Conservation (phyloP, 2,888 invertebrate species). For the Melinopterus prodromus region DNA sequence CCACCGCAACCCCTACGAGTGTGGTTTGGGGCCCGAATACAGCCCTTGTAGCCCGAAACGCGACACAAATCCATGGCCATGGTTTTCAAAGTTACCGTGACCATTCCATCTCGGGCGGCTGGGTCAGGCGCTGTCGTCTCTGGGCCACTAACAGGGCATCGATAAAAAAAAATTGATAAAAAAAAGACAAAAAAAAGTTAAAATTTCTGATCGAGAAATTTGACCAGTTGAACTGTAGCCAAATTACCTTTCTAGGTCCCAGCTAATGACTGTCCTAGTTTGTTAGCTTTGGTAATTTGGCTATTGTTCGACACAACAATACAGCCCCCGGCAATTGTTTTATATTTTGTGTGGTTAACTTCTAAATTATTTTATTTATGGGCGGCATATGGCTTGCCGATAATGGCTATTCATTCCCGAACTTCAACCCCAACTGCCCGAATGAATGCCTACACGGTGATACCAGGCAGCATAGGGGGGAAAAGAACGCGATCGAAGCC, state of each 20-base stretch:
- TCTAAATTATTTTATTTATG: neutral
- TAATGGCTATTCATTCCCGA: too few species aligned
- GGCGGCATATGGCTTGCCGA: neutral
- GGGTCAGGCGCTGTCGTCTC: neutral
- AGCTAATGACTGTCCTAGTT: neutral
- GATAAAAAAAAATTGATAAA: neutral
- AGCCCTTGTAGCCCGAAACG: neutral
- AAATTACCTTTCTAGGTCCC: neutral
- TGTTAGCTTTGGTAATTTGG: neutral
- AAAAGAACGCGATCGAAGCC: neutral
- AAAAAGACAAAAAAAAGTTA: neutral
- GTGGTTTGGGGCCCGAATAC: neutral
- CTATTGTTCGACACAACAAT: neutral
- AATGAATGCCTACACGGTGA: too few species aligned
- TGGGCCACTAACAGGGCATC: neutral
- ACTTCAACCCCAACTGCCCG: too few species aligned
- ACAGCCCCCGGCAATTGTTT: neutral
- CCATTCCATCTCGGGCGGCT: neutral
- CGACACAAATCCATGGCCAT: neutral
- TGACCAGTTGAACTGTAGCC: neutral
- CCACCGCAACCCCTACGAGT: neutral
- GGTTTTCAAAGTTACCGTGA: neutral
- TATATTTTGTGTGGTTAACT: neutral
- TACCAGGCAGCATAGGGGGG: neutral
- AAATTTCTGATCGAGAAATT: neutral